These are phyloP conservation scores for Scatophagus argus DNA, from an alignment of 2,113 vertebrate species.

Conservation along the genomic window DNA sequence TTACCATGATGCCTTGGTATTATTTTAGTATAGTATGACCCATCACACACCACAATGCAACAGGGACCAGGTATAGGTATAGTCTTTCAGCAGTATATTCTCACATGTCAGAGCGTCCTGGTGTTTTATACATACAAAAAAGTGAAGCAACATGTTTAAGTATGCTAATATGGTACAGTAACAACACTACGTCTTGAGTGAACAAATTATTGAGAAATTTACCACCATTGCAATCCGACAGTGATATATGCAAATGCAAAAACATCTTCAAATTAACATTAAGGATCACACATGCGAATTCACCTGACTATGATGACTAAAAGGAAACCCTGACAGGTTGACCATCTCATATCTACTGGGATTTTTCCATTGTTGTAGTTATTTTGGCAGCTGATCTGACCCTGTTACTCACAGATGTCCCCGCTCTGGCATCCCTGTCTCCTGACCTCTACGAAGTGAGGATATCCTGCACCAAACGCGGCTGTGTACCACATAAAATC, in stretches of 20 bases:
- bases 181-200: background rate
- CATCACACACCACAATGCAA: background rate
- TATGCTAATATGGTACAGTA: background rate
- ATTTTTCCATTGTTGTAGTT: slow-evolving; percentile 25
- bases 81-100: background rate
- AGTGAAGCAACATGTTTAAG: background rate
- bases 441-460: slow-evolving; percentile 44
- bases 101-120: background rate
- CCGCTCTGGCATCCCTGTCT: slow-evolving; percentile 11
- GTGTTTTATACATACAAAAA: background rate
- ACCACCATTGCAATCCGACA: background rate
- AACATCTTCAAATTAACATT: background rate
- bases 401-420: slow-evolving; percentile 11
- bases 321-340: background rate
- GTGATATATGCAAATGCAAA: background rate
- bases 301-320: background rate
- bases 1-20: background rate
- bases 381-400: slow-evolving; percentile 17
- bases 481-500: slow-evolving; percentile 27
- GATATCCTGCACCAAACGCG: slow-evolving; percentile 64
- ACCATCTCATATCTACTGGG: background rate
- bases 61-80: background rate
- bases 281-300: background rate
- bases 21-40: background rate
- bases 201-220: background rate